phyloP scores from a whole-genome alignment of 2,888 invertebrate species.

The Heliconius cydno region DNA sequence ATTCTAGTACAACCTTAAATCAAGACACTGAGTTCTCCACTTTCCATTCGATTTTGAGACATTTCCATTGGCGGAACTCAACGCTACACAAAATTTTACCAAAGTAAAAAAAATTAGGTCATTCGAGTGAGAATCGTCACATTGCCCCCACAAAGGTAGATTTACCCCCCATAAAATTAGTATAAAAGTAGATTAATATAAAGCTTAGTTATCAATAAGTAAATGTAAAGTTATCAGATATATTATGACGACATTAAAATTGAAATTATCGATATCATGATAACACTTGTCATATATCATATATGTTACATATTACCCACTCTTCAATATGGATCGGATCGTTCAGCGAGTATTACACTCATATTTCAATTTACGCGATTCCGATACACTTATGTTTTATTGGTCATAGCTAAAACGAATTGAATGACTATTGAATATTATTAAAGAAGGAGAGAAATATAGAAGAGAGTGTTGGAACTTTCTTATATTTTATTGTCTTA shows the following conservation, averaged over 20 bases:
- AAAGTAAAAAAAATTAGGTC: too few species aligned
- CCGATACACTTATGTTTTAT: constrained; percentile 40
- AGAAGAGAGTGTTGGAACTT: not conserved
- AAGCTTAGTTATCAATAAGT: not conserved
- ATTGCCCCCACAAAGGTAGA: too few species aligned
- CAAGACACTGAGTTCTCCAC: too few species aligned
- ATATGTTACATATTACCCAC: constrained; percentile 6
- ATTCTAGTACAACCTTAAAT: too few species aligned
- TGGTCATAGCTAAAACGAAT: constrained; percentile 27
- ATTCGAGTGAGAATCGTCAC: too few species aligned
- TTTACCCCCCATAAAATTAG: not conserved
- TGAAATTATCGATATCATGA: constrained; percentile 1
- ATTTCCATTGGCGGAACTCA: too few species aligned
- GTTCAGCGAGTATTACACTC: constrained; percentile 23
- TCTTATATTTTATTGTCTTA: not conserved
- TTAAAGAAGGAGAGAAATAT: not conserved
- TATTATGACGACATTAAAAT: not conserved
- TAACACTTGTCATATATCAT: not conserved
- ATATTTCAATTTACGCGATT: constrained; percentile 40
- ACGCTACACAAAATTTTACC: too few species aligned
- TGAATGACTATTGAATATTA: constrained; percentile 19
- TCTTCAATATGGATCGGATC: constrained; percentile 22
- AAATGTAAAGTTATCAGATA: not conserved
- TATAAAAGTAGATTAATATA: not conserved
- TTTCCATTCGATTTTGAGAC: too few species aligned